phyloP scores from a whole-genome alignment of 2,797 vertebrate genomes.

The Acipenser transmontanus region DNA sequence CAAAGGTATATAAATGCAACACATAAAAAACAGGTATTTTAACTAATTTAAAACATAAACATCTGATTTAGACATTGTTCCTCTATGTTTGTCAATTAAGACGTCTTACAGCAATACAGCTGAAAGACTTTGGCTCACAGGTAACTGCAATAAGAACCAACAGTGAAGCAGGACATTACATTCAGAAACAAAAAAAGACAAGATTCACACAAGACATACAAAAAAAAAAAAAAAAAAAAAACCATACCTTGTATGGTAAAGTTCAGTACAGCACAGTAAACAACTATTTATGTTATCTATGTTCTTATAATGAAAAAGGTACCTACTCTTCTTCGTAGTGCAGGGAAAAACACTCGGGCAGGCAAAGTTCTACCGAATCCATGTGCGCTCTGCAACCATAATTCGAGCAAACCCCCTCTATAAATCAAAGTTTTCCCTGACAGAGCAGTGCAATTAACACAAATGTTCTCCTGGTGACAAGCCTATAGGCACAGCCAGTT shows the following conservation, averaged over 20 bases:
- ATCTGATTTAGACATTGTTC: no score
- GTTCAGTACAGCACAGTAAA: no score
- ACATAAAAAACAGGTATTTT: no score
- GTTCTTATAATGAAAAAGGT: constrained; percentile 58
- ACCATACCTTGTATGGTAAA: no score
- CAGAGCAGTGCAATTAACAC: constrained; percentile 81
- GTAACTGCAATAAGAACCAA: constrained; percentile 40
- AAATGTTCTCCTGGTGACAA: constrained; percentile 59
- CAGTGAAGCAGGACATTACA: constrained; percentile 45
- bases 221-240: constrained; percentile 27
- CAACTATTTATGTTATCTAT: no score
- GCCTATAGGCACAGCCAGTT: constrained; percentile 79
- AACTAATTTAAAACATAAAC: no score
- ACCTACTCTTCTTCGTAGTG: constrained; percentile 99
- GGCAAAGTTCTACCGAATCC: constrained; percentile 97
- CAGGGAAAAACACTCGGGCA: constrained; percentile 94
- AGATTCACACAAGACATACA: constrained; percentile 26
- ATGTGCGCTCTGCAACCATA: constrained; percentile 89
- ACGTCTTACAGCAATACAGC: constrained; percentile 22
- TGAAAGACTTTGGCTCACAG: constrained; percentile 41
- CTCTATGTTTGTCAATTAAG: no score
- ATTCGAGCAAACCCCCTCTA: constrained; percentile 76
- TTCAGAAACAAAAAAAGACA: constrained; percentile 49
- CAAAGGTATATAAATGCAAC: no score
- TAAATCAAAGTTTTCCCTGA: constrained; percentile 90